A percentile compares a stretch with the other conserved stretches of the same genome.
phyloP scores from a whole-genome alignment of 2,888 invertebrate species.

The Abrostola triplasia region DNA sequence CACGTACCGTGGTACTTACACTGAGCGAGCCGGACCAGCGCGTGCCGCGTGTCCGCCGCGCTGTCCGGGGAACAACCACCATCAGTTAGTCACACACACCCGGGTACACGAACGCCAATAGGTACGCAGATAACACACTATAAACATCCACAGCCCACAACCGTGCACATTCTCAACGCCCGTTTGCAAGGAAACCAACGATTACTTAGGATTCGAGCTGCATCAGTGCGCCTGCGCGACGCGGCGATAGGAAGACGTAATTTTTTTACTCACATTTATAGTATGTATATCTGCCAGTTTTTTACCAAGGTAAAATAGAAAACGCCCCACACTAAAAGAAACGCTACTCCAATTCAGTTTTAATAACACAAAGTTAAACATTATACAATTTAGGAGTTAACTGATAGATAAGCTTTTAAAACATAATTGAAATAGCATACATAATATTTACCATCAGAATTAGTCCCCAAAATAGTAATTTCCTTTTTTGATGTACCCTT shows the following conservation, averaged over 20 bases:
- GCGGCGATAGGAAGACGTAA: no score
- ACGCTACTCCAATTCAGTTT: neutral
- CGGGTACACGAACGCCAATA: slow-evolving; percentile 31
- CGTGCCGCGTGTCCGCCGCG: slow-evolving; percentile 93
- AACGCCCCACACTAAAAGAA: slow-evolving; percentile 22
- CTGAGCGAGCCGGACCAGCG: slow-evolving; percentile 95
- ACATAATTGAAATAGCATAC: slow-evolving; percentile 1
- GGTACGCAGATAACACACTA: slow-evolving; percentile 12
- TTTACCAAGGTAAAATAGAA: slow-evolving; percentile 5
- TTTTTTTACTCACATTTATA: neutral
- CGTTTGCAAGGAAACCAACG: neutral
- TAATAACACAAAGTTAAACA: neutral
- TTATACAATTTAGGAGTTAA: slow-evolving; percentile 18
- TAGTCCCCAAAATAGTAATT: no score
- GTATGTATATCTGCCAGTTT: slow-evolving; percentile 11
- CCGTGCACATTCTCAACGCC: neutral
- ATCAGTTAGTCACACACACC: slow-evolving; percentile 67
- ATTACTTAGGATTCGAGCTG: neutral
- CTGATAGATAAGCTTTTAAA: neutral
- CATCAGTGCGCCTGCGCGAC: neutral
- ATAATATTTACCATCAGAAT: no score
- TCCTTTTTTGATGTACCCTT: no score
- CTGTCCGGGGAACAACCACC: slow-evolving; percentile 74
- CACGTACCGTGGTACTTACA: slow-evolving; percentile 91
- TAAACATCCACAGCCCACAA: slow-evolving; percentile 8